These are phyloP conservation scores for Drepanosiphum platanoidis DNA, from an alignment of 2,888 invertebrate species.

Conservation along the genomic window DNA sequence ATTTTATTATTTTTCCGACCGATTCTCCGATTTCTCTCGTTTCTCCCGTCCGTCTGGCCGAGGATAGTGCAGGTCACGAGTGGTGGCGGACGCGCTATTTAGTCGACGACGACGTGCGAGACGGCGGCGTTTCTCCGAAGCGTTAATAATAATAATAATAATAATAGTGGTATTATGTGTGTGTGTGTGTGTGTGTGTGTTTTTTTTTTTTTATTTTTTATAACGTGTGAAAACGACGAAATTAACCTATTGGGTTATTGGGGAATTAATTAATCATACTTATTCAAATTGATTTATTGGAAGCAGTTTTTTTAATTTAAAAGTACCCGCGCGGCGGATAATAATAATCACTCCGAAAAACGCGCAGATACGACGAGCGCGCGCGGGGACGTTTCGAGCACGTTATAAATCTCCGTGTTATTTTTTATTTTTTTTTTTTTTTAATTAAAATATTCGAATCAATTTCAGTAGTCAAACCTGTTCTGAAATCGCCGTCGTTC, in stretches of 20 bases:
- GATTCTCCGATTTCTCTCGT: no score
- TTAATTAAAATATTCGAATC: conserved; percentile 55
- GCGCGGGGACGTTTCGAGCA: conserved; percentile 15
- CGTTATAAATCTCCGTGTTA: conserved; percentile 34
- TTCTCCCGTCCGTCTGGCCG: no score
- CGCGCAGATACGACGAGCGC: neutral
- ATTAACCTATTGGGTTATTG: conserved; percentile 40
- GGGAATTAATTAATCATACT: conserved; percentile 38
- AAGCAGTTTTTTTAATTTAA: conserved; percentile 47
- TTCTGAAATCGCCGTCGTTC: neutral
- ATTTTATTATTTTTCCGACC: no score
- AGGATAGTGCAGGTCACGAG: no score
- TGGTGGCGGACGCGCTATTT: no score
- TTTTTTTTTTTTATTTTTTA: conserved; percentile 14
- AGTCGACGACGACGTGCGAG: no score
- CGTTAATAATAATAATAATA: no score
- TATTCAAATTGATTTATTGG: conserved; percentile 55
- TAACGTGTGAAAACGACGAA: conserved; percentile 52
- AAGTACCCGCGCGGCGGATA: conserved; percentile 8
- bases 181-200: neutral
- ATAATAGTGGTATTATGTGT: neutral
- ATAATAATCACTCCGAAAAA: conserved; percentile 40
- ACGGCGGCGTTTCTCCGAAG: no score
- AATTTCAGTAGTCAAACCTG: conserved; percentile 59
- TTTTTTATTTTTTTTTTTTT: conserved; percentile 24